Evolutionary conservation across 2,797 vertebrate species (phyloP).

Genomic region (Eulemur coronatus): DNA sequence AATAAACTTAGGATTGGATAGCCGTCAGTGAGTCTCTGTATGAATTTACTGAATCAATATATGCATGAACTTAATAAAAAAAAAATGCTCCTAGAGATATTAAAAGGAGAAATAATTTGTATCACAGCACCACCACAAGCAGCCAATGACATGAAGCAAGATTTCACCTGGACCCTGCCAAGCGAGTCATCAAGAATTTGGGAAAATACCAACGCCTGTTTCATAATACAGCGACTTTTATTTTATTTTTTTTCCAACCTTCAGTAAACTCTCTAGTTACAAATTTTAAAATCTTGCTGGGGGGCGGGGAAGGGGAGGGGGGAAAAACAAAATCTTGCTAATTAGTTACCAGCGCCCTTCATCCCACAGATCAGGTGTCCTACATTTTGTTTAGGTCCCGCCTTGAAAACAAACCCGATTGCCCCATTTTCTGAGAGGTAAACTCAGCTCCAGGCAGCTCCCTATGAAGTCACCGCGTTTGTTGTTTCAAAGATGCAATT

Average conservation of each 20-base stretch:
- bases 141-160: background rate
- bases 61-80: background rate
- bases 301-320: no score
- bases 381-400: conserved; percentile 79
- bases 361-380: conserved; percentile 69
- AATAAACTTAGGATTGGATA: background rate
- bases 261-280: conserved; percentile 67
- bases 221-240: conserved; percentile 45
- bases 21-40: background rate
- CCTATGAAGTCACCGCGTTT: conserved; percentile 85
- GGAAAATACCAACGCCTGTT: background rate
- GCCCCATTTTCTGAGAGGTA: conserved; percentile 79
- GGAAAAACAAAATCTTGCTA: background rate
- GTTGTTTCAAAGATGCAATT: conserved; percentile 85
- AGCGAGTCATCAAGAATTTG: conserved; percentile 41
- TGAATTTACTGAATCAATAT: background rate
- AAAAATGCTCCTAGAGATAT: background rate
- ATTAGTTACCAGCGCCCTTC: conserved; percentile 64
- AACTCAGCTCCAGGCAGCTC: conserved; percentile 80
- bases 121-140: background rate
- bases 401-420: conserved; percentile 85
- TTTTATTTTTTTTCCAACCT: background rate
- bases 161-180: conserved; percentile 54
- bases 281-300: conserved; percentile 42
- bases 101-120: conserved; percentile 16